phyloP scores from a whole-genome alignment of 2,113 vertebrate species.

The Hydrochoerus hydrochaeris region DNA sequence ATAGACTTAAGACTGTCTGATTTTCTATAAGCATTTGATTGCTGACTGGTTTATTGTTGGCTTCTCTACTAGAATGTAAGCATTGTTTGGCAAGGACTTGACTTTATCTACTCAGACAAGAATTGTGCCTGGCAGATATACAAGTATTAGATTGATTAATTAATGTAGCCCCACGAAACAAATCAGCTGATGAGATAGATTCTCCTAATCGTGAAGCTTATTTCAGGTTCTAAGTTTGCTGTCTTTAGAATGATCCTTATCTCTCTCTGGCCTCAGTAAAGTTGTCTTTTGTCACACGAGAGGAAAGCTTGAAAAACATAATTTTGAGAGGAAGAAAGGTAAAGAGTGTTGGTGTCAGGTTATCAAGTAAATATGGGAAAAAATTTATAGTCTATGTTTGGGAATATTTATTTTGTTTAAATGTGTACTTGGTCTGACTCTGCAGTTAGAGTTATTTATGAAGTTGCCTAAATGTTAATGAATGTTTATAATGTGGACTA shows the following conservation, averaged over 20 bases:
- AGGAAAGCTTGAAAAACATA: conserved; percentile 15
- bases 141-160: background rate
- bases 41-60: background rate
- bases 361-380: conserved; percentile 57
- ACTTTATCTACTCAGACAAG: background rate
- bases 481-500: conserved; percentile 30
- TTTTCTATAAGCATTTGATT: background rate
- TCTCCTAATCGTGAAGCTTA: background rate
- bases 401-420: conserved; percentile 70
- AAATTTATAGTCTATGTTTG: conserved; percentile 34
- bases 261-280: background rate
- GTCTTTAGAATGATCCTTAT: background rate
- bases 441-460: conserved; percentile 65
- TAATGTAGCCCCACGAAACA: background rate
- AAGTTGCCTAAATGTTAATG: conserved; percentile 71
- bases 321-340: conserved; percentile 62
- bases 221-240: background rate
- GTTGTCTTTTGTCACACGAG: background rate
- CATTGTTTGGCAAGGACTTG: background rate
- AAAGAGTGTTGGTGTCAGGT: conserved; percentile 21
- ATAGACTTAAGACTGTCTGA: background rate
- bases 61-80: background rate
- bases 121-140: background rate
- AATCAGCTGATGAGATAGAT: background rate
- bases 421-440: conserved; percentile 63